Conservation (phyloP, 1,140 invertebrate species). For the Aphaenogaster rudis region DNA sequence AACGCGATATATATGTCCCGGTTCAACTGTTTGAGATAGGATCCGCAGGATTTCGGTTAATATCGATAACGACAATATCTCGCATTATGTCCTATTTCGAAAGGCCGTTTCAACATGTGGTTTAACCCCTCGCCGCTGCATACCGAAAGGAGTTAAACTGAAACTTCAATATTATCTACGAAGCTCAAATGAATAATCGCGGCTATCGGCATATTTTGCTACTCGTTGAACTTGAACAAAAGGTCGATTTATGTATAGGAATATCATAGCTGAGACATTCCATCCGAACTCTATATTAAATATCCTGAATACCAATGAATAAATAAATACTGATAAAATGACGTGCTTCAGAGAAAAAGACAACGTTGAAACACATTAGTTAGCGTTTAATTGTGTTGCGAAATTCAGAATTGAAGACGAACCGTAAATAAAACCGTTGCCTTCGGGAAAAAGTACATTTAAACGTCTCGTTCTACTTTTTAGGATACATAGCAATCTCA, state of each 20-base stretch:
- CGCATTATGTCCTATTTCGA: slow-evolving; percentile 44
- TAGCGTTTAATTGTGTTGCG: background rate
- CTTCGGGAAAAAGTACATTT: slow-evolving; percentile 17
- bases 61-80: slow-evolving; percentile 47
- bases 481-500: background rate
- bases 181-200: background rate
- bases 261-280: background rate
- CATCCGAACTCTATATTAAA: background rate
- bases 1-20: slow-evolving; percentile 19
- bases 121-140: background rate
- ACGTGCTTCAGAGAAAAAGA: background rate
- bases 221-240: background rate
- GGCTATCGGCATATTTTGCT: background rate
- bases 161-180: background rate
- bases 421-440: background rate
- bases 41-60: slow-evolving; percentile 50
- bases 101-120: slow-evolving; percentile 30
- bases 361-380: background rate
- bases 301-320: background rate
- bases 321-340: background rate
- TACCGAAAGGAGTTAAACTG: slow-evolving; percentile 4
- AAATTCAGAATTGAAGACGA: background rate
- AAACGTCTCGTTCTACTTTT: slow-evolving; percentile 3
- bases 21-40: slow-evolving; percentile 32
- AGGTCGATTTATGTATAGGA: background rate